Evolutionary conservation across 1,140 invertebrate genomes (phyloP), one percentile per base, ranked within the genome.

Genomic region (Drosophila novamexicana): DNA sequence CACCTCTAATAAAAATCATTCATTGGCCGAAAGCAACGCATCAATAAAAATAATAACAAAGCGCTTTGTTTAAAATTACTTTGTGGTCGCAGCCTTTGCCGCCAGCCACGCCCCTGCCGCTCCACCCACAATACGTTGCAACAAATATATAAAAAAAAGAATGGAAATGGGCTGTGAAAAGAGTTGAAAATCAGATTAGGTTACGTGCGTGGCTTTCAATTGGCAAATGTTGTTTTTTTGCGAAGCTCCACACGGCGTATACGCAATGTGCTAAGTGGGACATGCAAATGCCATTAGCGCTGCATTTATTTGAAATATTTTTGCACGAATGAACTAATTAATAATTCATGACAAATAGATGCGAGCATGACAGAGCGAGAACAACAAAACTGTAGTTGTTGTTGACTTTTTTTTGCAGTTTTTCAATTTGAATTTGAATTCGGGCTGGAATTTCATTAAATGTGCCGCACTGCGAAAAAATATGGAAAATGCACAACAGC

Each of bases 301-400:
- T 73, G 75, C 58, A 56, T 73, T 64, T 40, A 68, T 64, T 84
- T 61, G 16, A 68, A 83, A 37, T 54, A 40, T 75, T 74, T 64
- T 34, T 44, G 62, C 49, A 9, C 42, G 29, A 37, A 49, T 42
- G 44, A 77, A 63, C 79, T 58, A 73, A 88, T 86, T 88, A 86
- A 88, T 83, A 88, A 86, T 86, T 81, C 82, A 86, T 82, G 64
- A 56, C 64, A 44, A 74, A 64, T 77, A 68, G 71, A 82, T 81
- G 53, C 44, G 66, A 49, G 75, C 77, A 81, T 69, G 47, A 18
- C 18, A 18, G 18, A 18, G 18, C 0, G 18, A 18, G 18, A 18
- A 18, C 18, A 65, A 57, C 61, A 47, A 8, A 54, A 54, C 12
- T 45, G 34, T 7, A 29, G 22, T 45, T 9, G 39, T 29, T 52